phyloP scores from a whole-genome alignment of 1,140 invertebrate species.

The Grapholita molesta region DNA sequence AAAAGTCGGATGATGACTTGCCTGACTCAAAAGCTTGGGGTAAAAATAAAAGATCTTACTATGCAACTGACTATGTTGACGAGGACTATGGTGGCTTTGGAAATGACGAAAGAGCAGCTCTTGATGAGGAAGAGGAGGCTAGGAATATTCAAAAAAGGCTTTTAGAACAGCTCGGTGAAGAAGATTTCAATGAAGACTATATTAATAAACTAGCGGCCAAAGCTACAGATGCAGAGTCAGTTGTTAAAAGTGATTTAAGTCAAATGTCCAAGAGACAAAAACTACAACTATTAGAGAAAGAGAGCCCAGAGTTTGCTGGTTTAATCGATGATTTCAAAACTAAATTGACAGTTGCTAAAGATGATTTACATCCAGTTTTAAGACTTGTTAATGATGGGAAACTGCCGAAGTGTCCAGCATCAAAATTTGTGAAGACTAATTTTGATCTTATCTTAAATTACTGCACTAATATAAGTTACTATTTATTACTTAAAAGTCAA shows the following conservation, averaged over 20 bases:
- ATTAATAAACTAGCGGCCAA: conserved; percentile 67
- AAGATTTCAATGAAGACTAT: conserved; percentile 88
- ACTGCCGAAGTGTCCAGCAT: conserved; percentile 78
- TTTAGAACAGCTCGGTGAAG: conserved; percentile 87
- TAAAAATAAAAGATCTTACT: conserved; percentile 86
- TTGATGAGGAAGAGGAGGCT: conserved; percentile 92
- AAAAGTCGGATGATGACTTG: conserved; percentile 83
- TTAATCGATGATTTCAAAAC: conserved; percentile 88
- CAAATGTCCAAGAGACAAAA: conserved; percentile 87
- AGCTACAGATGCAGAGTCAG: conserved; percentile 69
- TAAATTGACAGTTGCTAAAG: conserved; percentile 82
- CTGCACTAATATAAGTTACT: conserved; percentile 91
- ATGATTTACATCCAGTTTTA: conserved; percentile 83
- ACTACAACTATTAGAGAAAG: conserved; percentile 85
- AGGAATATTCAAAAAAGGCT: conserved; percentile 88
- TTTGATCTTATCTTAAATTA: conserved; percentile 89
- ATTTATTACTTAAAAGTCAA: conserved; percentile 89
- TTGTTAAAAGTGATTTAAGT: conserved; percentile 86
- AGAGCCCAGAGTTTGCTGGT: conserved; percentile 90
- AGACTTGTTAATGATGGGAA: conserved; percentile 80
- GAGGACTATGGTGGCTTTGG: conserved; percentile 88
- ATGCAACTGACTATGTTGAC: conserved; percentile 93
- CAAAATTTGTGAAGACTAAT: conserved; percentile 84
- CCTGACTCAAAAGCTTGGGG: conserved; percentile 93
- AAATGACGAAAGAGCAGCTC: conserved; percentile 85